A percentile compares a stretch with the other conserved stretches of the same genome.
Conservation (phyloP, 2,888 invertebrate genomes). For the Noctua janthe region DNA sequence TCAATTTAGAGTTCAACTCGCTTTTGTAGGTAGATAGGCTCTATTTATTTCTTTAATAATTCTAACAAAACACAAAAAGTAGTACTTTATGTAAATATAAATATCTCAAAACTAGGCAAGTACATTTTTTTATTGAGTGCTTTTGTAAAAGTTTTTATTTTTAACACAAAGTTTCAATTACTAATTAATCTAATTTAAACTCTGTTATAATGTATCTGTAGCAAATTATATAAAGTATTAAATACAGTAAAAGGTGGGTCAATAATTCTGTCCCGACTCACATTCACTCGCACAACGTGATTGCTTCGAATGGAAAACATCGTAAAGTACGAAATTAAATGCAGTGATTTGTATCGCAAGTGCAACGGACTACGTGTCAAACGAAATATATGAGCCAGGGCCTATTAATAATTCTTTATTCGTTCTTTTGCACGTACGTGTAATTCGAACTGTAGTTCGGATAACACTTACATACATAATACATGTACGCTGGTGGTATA, state of each 20-base stretch:
- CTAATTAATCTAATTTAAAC: no score
- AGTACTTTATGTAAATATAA: neutral
- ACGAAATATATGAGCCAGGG: constrained; percentile 34
- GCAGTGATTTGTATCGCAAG: constrained; percentile 52
- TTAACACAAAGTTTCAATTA: neutral
- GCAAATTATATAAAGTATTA: neutral
- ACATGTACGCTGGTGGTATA: neutral
- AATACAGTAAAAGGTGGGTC: neutral
- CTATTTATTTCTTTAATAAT: neutral
- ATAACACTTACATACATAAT: neutral
- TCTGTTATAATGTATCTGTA: no score
- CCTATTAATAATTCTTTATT: constrained; percentile 44
- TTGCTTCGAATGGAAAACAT: constrained; percentile 44
- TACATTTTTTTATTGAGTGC: neutral
- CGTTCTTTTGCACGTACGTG: constrained; percentile 4
- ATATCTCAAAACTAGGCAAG: neutral
- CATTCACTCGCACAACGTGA: neutral
- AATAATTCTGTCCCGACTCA: constrained; percentile 25
- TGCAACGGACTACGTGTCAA: constrained; percentile 51
- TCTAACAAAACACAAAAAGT: neutral
- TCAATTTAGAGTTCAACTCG: neutral
- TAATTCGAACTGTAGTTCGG: constrained; percentile 3
- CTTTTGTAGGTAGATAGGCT: neutral
- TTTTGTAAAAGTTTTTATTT: neutral
- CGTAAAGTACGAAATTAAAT: constrained; percentile 57